phyloP scores from a whole-genome alignment of 1,140 invertebrate genomes.

The Lasaia peninsularis region DNA sequence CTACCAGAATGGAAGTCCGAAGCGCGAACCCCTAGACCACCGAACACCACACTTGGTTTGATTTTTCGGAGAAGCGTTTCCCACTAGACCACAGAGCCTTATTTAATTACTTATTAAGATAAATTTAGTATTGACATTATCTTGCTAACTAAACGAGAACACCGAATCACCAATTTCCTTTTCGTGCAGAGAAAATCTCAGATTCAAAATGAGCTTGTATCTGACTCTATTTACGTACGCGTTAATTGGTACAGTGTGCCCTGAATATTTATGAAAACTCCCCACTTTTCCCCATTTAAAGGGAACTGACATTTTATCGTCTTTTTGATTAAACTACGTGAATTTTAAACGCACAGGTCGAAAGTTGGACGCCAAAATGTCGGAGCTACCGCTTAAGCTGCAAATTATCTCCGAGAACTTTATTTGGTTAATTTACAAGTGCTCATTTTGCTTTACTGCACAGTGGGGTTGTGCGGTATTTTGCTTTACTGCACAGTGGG shows the following conservation, averaged over 20 bases:
- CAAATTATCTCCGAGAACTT: conserved; percentile 1
- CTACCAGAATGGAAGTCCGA: too few species aligned
- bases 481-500: background rate
- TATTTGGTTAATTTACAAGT: conserved; percentile 10
- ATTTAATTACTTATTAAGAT: too few species aligned
- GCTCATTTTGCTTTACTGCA: background rate
- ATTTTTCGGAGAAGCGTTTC: too few species aligned
- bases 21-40: too few species aligned
- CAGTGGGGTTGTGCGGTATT: background rate
- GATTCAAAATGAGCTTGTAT: background rate
- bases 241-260: background rate
- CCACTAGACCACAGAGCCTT: too few species aligned
- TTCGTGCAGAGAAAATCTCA: too few species aligned
- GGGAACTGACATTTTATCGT: conserved; percentile 6
- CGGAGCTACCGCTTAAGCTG: conserved; percentile 3
- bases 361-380: conserved; percentile 2
- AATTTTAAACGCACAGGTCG: conserved; percentile 9
- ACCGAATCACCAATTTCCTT: too few species aligned
- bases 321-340: conserved; percentile 5
- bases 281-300: background rate
- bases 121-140: too few species aligned
- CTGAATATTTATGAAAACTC: conserved; percentile 1
- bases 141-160: too few species aligned
- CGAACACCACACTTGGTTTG: too few species aligned
- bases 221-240: background rate